Percentiles rank a stretch among this genome's conserved stretches.
Conservation (phyloP, 2,797 vertebrate species). For the Leptoclinus maculatus region DNA sequence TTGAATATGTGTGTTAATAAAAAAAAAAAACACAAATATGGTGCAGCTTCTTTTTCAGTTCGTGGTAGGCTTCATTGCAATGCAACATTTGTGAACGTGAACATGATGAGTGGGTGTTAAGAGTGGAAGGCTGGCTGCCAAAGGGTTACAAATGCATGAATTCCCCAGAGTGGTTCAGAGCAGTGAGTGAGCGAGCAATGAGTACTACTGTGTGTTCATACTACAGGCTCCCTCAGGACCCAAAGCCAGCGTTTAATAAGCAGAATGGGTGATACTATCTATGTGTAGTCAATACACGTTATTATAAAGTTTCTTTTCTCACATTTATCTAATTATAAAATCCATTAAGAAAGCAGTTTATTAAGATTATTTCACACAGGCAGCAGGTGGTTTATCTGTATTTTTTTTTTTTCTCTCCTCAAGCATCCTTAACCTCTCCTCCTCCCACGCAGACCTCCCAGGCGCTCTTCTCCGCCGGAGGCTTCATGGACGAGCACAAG, state of each 20-base stretch:
- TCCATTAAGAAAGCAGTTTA: background rate
- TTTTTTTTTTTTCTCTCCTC: constrained; percentile 32
- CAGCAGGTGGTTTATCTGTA: constrained; percentile 51
- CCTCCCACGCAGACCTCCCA: constrained; percentile 76
- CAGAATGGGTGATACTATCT: background rate
- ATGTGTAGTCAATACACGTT: background rate
- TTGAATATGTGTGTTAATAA: background rate
- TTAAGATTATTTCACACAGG: constrained; percentile 7
- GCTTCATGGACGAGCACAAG: constrained; percentile 41
- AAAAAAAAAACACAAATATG: background rate
- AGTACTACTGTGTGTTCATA: constrained; percentile 10
- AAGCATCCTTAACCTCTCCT: constrained; percentile 68
- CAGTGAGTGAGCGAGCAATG: constrained; percentile 5
- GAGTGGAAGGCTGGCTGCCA: constrained; percentile 66
- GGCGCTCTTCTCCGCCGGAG: constrained; percentile 54
- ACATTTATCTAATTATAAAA: background rate
- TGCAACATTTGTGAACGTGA: constrained; percentile 31
- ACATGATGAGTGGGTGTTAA: constrained; percentile 71
- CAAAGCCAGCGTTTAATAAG: background rate
- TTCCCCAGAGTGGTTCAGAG: constrained; percentile 50
- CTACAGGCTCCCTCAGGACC: background rate
- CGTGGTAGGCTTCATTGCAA: constrained; percentile 41
- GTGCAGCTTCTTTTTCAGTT: background rate
- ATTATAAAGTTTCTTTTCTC: background rate
- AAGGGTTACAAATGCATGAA: constrained; percentile 61